phyloP scores from a whole-genome alignment of 2,888 invertebrate species.

The Cerceris rybyensis region DNA sequence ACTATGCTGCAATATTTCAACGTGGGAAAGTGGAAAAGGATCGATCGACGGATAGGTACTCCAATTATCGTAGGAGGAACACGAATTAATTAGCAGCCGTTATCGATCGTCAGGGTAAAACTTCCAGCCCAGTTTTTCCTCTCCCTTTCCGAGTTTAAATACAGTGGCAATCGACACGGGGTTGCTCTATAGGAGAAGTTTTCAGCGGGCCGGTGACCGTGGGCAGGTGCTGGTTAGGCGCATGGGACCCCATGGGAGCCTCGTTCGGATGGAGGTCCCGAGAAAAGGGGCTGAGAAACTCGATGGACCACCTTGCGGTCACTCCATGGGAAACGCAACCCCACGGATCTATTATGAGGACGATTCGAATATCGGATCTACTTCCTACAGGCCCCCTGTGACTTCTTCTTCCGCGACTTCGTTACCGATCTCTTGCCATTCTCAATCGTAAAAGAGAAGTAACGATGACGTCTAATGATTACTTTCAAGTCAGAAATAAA shows the following conservation, averaged over 20 bases:
- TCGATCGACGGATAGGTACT: conserved; percentile 69
- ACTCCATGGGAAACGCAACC: conserved; percentile 79
- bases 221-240: conserved; percentile 61
- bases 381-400: conserved; percentile 49
- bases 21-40: conserved; percentile 70
- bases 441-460: too few relatives aligned
- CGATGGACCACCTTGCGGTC: conserved; percentile 78
- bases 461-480: too few relatives aligned
- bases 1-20: conserved; percentile 45
- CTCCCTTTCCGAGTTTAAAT: conserved; percentile 1
- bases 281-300: conserved; percentile 72
- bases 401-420: neutral
- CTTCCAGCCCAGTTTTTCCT: conserved; percentile 12
- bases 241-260: conserved; percentile 74
- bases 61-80: conserved; percentile 73
- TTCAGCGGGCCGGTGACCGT: conserved; percentile 57
- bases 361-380: conserved; percentile 49
- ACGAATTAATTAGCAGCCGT: conserved; percentile 75
- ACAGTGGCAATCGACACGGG: conserved; percentile 23
- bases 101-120: conserved; percentile 61
- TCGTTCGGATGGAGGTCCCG: conserved; percentile 60
- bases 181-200: conserved; percentile 49
- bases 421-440: neutral
- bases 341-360: conserved; percentile 60
- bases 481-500: too few relatives aligned